Conservation (phyloP, 1,140 invertebrate genomes). For the Drosophila pruinosa region DNA sequence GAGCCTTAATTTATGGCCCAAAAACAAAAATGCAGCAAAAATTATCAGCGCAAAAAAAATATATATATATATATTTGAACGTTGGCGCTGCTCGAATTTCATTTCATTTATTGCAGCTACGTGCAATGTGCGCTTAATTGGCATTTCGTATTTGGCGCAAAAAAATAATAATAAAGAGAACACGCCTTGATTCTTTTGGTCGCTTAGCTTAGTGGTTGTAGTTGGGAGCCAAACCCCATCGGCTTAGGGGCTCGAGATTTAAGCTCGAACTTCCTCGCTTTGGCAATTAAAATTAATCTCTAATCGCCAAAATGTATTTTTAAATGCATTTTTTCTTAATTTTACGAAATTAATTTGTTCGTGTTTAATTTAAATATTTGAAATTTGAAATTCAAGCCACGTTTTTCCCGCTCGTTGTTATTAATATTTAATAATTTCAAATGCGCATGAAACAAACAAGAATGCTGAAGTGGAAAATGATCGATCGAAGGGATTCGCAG, state of each 20-base stretch:
- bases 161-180: neutral
- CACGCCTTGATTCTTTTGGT: slow-evolving; percentile 60
- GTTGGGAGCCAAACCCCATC: neutral
- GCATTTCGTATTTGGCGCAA: slow-evolving; percentile 49
- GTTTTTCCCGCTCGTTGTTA: slow-evolving; percentile 57
- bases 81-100: slow-evolving; percentile 46
- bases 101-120: slow-evolving; percentile 59
- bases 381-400: slow-evolving; percentile 67
- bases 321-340: slow-evolving; percentile 57
- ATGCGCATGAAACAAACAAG: slow-evolving; percentile 50
- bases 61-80: slow-evolving; percentile 32
- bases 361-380: slow-evolving; percentile 46
- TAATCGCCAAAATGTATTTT: slow-evolving; percentile 67
- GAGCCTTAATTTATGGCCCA: slow-evolving; percentile 65
- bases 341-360: slow-evolving; percentile 35
- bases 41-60: slow-evolving; percentile 34
- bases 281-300: slow-evolving; percentile 70
- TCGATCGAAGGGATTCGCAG: neutral
- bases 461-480: neutral
- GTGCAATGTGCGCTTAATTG: slow-evolving; percentile 65
- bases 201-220: neutral
- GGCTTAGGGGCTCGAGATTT: neutral
- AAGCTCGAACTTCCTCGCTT: slow-evolving; percentile 44
- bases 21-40: slow-evolving; percentile 31
- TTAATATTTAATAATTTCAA: slow-evolving; percentile 74